These are phyloP conservation scores for Corythornis vintsioides DNA, from an alignment of 2,113 vertebrate species.

Conservation along the genomic window DNA sequence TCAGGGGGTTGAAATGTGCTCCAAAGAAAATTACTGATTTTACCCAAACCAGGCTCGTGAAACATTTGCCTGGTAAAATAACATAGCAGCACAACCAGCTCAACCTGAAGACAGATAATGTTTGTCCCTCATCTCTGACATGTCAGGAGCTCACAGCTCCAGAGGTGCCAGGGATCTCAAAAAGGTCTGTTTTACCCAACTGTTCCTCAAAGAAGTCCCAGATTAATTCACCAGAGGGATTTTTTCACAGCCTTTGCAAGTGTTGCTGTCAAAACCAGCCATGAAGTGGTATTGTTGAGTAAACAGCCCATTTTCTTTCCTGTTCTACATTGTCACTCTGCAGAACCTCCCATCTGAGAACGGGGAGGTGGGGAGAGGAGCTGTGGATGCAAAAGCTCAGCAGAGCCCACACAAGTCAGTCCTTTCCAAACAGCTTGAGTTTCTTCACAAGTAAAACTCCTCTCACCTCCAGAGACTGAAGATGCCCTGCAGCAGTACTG, in stretches of 20 bases:
- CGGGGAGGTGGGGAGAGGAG: neutral
- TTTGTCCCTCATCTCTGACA: neutral
- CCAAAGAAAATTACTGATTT: neutral
- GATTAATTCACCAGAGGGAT: neutral
- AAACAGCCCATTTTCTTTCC: neutral
- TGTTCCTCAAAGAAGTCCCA: neutral
- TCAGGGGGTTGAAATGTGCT: fast-evolving
- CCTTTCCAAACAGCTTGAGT: neutral
- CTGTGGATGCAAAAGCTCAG: neutral
- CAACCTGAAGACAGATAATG: neutral
- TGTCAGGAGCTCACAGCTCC: neutral
- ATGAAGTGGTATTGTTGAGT: neutral
- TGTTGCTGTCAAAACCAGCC: neutral
- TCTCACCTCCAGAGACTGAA: neutral
- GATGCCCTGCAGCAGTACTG: constrained; percentile 13
- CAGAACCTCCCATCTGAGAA: neutral
- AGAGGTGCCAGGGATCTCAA: neutral
- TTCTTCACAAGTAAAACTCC: neutral
- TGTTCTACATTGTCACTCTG: fast-evolving
- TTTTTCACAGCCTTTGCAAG: neutral
- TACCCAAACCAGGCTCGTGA: neutral
- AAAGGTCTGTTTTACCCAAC: neutral
- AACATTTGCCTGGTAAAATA: neutral
- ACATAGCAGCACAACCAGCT: neutral
- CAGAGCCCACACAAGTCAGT: neutral